Base-by-base conservation (phyloP, 2,888 invertebrate species). In the Drosophila cognata region DNA sequence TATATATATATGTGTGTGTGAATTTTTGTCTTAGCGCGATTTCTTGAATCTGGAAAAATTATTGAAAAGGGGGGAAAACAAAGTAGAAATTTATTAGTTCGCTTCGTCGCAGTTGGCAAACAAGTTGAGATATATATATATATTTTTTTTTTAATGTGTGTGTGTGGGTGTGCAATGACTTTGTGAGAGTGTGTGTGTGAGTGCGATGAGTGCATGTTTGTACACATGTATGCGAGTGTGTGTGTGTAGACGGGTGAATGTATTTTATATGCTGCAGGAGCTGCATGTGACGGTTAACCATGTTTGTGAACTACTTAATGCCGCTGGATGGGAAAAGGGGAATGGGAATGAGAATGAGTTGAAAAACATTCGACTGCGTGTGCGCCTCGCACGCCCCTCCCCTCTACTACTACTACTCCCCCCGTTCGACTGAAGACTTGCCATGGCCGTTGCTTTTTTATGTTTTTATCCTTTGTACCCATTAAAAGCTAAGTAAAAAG, bases 51-150 rank as follows among this genome's bases (percentile, higher is more conserved):
- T 89, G 87, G 78, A 87, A 87, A 87, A 86, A 79, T 82, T 65
- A 88, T 87, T 79, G 86, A 82, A 79, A 74, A 76, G 53, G 62
- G 66, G 62, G 69, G 50, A 79, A 82, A 80, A 81, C 78, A 87
- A 89, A 84, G 81, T 85, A 82, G 75, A 88, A 89, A 88, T 89
- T 88, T 89, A 88, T 88, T 88, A 88, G 88, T 88, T 89, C 78
- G 87, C 89, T 87, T 84, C 80, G 82, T 79, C 83, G 84, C 88
- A 84, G 82, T 86, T 85, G 82, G 86, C 84, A 86, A 86, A 86
- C 86, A 88, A 84, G 86, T 86, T 86, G 77, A 78, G 77, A 86
- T 74, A 77, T 75, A 77, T 82, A 71, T 51, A 2, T 8, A 8
- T 55, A n/a, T n/a, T n/a, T 55, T n/a, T 81, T 76, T 81, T 80